These are phyloP conservation scores for Habroteleia sp. DNA, from an alignment of 2,888 invertebrate species.

Conservation along the genomic window DNA sequence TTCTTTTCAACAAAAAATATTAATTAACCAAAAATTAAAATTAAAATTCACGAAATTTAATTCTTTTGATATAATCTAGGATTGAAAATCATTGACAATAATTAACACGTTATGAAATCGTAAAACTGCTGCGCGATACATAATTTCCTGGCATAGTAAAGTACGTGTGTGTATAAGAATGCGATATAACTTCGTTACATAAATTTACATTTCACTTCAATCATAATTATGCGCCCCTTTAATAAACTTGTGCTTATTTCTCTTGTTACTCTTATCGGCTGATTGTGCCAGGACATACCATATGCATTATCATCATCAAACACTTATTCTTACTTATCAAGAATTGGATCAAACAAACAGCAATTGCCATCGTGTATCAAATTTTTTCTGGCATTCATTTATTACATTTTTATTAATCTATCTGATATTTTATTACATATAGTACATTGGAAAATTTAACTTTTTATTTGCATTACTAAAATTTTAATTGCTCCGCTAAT, in stretches of 20 bases:
- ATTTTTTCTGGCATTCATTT: conserved; percentile 14
- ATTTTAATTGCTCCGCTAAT: no score
- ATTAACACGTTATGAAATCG: conserved; percentile 61
- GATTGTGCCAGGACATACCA: conserved; percentile 28
- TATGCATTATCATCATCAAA: conserved; percentile 42
- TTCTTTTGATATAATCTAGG: conserved; percentile 4
- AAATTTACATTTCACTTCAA: conserved; percentile 51
- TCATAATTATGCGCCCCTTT: conserved; percentile 28
- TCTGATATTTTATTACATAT: neutral
- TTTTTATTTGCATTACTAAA: no score
- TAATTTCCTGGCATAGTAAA: conserved; percentile 54
- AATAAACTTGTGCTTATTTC: conserved; percentile 30
- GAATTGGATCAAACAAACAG: conserved; percentile 51
- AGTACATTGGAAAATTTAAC: no score
- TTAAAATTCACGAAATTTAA: conserved; percentile 29
- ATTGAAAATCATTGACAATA: conserved; percentile 54
- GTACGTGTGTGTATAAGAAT: conserved; percentile 22
- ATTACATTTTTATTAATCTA: conserved; percentile 2
- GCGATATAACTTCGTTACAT: conserved; percentile 56
- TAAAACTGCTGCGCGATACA: conserved; percentile 32
- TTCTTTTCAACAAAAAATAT: neutral
- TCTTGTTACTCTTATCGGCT: conserved; percentile 26
- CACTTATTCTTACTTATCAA: conserved; percentile 44
- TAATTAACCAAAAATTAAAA: conserved; percentile 23
- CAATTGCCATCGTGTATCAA: conserved; percentile 10